A percentile compares a stretch with the other conserved stretches of the same genome.
phyloP scores from a whole-genome alignment of 2,113 vertebrate genomes.

The Taurulus bubalis region DNA sequence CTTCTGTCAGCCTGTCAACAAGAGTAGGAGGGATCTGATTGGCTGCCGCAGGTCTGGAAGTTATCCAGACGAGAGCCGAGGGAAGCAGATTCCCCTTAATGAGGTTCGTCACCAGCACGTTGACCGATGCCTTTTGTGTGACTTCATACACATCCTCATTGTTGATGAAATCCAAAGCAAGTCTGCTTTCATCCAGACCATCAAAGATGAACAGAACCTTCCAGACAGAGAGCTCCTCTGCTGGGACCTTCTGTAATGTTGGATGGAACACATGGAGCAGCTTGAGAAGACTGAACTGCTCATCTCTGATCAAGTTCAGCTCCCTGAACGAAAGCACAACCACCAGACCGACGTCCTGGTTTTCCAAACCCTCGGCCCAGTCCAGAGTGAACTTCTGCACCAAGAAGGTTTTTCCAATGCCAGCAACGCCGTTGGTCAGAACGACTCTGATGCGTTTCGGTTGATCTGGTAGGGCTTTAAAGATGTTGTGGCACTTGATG shows the following conservation, averaged over 20 bases:
- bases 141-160: background rate
- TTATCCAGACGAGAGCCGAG: too few species aligned
- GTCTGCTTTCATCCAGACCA: background rate
- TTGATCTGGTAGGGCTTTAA: background rate
- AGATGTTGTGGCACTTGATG: too few species aligned
- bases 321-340: too few species aligned
- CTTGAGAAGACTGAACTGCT: too few species aligned
- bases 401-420: background rate
- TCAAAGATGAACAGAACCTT: too few species aligned
- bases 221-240: background rate
- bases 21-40: too few species aligned
- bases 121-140: too few species aligned
- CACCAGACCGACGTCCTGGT: conserved; percentile 19
- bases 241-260: background rate
- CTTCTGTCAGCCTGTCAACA: too few species aligned
- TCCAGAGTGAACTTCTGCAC: conserved; percentile 25
- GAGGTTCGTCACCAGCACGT: too few species aligned
- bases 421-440: background rate
- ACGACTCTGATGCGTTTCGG: background rate
- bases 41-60: too few species aligned
- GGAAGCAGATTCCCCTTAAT: too few species aligned
- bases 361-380: conserved; percentile 17
- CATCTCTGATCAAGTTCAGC: too few species aligned
- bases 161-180: background rate
- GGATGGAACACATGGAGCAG: conserved; percentile 20